Evolutionary conservation across 2,797 vertebrate species (phyloP), one percentile per base, ranked within the genome.

Genomic region (Anabas testudineus): DNA sequence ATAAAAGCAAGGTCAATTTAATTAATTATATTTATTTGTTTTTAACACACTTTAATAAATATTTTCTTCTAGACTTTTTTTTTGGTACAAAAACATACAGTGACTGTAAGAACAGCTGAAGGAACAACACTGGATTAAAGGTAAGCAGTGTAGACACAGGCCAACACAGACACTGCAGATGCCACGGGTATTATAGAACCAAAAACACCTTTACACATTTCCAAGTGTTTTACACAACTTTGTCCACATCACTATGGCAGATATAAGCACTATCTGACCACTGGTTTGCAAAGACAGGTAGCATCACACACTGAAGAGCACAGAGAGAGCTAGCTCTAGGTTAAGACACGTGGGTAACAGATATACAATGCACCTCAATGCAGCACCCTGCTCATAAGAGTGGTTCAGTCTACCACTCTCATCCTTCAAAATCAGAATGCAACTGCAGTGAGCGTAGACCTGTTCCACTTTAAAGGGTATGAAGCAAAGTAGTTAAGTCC

Each of bases 1-100:
- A 98, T 97, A 97, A 98, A 99, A 97, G 96, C 95, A 94, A 95
- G 90, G 92, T 94, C 91, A 93, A 84, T 92, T 91, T 90, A 87
- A 90, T 87, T 79, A 60, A 89, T 86, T 74, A 76, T 86, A 80
- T 87, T 81, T 86, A 83, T 92, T 83, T 69, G 45, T 74, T 91
- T 91, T 93, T 88, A 78, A 90, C 91, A 93, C 91, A 87, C 84
- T 91, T 94, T 86, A 94, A 95, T 95, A 95, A 95, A 95, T 95
- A 94, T 69, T 90, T 86, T 70, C 55, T 76, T 74, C 85, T 86
- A 58, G 64, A 74, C 26, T 42, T 61, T 74, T 71, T 75, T 71
- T 71, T n/a, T 73, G n/a, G 67, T 78, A 88, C 88, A 94, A 91
- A 88, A 83, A 87, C 78, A 56, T 61, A 83, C 67, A 87, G 69